These are phyloP conservation scores for Steinernema carpocapsae DNA, from an alignment of 2,888 invertebrate genomes.

Conservation along the genomic window DNA sequence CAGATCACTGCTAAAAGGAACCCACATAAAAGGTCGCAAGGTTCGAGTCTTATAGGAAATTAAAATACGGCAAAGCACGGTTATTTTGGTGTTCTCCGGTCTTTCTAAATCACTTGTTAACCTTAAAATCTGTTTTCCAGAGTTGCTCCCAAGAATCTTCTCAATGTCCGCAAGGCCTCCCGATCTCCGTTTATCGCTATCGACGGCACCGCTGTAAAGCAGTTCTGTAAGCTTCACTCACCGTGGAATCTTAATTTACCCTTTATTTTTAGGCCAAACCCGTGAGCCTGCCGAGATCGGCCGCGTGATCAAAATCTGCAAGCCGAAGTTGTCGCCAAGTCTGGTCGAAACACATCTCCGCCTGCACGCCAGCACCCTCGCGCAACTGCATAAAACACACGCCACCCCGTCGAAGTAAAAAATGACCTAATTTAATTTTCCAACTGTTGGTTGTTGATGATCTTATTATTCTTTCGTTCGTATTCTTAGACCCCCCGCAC, in stretches of 20 bases:
- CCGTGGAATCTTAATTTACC: background rate
- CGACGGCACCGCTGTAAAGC: constrained; percentile 46
- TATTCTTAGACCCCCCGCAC: too few relatives aligned
- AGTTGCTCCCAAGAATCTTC: constrained; percentile 48
- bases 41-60: too few relatives aligned
- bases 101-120: too few relatives aligned
- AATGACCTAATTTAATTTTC: background rate
- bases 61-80: too few relatives aligned
- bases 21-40: too few relatives aligned
- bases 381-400: constrained; percentile 9
- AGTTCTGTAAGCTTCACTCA: constrained; percentile 40
- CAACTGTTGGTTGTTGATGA: constrained; percentile 23
- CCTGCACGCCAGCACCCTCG: background rate
- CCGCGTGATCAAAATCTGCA: background rate
- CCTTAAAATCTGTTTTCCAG: constrained; percentile 36
- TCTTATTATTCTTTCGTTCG: background rate
- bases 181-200: constrained; percentile 50
- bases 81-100: too few relatives aligned
- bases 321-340: background rate
- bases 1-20: too few relatives aligned
- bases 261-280: background rate
- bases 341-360: background rate
- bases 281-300: constrained; percentile 5
- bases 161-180: constrained; percentile 51
- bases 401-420: background rate